phyloP scores from a whole-genome alignment of 2,797 vertebrate genomes.

The Tenualosa thibaudeaui region DNA sequence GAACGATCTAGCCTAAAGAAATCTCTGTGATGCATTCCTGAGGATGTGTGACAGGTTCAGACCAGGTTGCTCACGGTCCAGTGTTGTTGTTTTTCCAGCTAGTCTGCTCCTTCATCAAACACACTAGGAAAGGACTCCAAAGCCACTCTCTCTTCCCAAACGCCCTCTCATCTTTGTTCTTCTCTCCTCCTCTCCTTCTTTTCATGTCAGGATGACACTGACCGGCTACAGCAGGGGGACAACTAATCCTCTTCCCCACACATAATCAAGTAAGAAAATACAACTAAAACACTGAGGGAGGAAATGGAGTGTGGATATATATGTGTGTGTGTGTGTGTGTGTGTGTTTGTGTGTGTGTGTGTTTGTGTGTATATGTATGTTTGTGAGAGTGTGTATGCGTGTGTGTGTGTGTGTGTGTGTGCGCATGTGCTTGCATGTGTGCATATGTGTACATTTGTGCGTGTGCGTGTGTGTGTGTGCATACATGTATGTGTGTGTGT shows the following conservation, averaged over 20 bases:
- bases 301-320: not conserved
- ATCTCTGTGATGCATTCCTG: not conserved
- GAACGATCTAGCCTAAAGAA: not conserved
- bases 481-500: not conserved
- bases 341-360: not conserved
- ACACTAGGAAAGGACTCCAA: not conserved
- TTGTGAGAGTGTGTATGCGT: not conserved
- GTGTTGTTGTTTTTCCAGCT: not conserved
- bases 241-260: not conserved
- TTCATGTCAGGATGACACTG: constrained; percentile 26
- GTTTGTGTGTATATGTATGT: not conserved
- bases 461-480: not conserved
- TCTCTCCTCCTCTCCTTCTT: not conserved
- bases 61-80: not conserved
- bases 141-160: not conserved
- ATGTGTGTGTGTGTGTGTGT: not conserved
- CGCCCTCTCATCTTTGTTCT: not conserved
- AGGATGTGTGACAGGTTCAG: not conserved
- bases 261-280: not conserved
- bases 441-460: not conserved
- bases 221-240: constrained; percentile 2
- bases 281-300: not conserved
- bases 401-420: not conserved
- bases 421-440: not conserved
- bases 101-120: not conserved